These are phyloP conservation scores for Camponotus floridanus DNA, from an alignment of 1,140 invertebrate genomes.

Conservation along the genomic window DNA sequence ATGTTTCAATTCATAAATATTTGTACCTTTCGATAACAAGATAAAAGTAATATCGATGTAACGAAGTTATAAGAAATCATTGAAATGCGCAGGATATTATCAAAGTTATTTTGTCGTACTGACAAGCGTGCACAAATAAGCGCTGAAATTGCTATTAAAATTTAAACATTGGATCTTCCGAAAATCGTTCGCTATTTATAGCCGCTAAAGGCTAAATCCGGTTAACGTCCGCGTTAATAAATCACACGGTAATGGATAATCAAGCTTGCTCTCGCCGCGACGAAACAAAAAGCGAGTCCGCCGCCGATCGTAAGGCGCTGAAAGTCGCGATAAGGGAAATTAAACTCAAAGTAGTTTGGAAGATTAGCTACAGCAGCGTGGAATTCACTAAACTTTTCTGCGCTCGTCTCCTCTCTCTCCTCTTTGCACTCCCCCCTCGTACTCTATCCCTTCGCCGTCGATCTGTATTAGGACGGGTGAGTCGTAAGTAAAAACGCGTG, in stretches of 20 bases:
- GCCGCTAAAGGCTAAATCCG: constrained; percentile 50
- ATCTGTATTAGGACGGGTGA: constrained; percentile 55
- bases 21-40: neutral
- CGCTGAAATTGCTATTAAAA: constrained; percentile 52
- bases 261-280: constrained; percentile 57
- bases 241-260: constrained; percentile 63
- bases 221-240: constrained; percentile 54
- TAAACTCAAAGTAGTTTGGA: constrained; percentile 67
- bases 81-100: neutral
- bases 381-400: constrained; percentile 69
- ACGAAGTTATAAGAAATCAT: neutral
- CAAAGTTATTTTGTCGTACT: neutral
- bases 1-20: constrained; percentile 16
- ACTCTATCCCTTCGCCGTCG: constrained; percentile 31
- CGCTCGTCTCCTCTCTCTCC: neutral
- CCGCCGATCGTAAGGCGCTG: constrained; percentile 49
- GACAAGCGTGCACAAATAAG: neutral
- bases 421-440: neutral
- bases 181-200: constrained; percentile 59
- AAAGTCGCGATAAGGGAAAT: constrained; percentile 65
- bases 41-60: neutral
- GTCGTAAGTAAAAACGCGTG: constrained; percentile 52
- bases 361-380: constrained; percentile 61
- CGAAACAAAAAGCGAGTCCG: constrained; percentile 52
- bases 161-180: constrained; percentile 43